Percentiles rank a stretch among this genome's conserved stretches.
These are phyloP conservation scores for Antedon mediterranea DNA, from an alignment of 53 echinoderm and acorn worm species.

Conservation along the genomic window DNA sequence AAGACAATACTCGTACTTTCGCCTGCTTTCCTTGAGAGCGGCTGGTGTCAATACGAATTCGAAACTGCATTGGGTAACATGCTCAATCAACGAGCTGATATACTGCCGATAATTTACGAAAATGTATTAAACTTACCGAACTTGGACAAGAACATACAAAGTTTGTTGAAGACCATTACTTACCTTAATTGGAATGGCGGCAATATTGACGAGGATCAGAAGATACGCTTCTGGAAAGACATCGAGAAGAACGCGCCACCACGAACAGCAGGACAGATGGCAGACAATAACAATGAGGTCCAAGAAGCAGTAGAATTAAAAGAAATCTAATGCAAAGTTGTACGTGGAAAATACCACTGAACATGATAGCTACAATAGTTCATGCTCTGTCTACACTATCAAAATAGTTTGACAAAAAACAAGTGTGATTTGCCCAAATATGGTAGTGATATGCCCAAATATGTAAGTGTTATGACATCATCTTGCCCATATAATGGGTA, in stretches of 20 bases:
- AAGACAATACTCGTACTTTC: slow-evolving; percentile 35
- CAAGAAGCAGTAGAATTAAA: not conserved
- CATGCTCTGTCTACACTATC: too few species aligned
- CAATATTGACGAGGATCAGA: not conserved
- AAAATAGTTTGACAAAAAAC: too few species aligned
- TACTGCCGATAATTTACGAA: slow-evolving; percentile 36
- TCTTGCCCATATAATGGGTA: too few species aligned
- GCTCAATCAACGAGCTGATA: slow-evolving; percentile 15
- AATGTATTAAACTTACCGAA: slow-evolving; percentile 7
- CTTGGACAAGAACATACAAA: slow-evolving; percentile 10
- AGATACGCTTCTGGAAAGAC: too few species aligned
- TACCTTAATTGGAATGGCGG: slow-evolving; percentile 27
- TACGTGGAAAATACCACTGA: too few species aligned
- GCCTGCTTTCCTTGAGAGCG: slow-evolving; percentile 30
- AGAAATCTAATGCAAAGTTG: not conserved
- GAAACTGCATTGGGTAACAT: slow-evolving; percentile 24
- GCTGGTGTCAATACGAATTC: slow-evolving; percentile 41
- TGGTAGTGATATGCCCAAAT: too few species aligned
- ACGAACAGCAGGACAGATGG: slow-evolving; percentile 11
- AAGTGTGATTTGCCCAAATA: too few species aligned
- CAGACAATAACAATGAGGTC: slow-evolving; percentile 10
- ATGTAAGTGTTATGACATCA: too few species aligned
- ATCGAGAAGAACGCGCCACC: too few species aligned
- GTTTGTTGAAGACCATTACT: slow-evolving; percentile 13
- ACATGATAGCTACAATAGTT: too few species aligned